Evolutionary conservation across 2,113 vertebrate species (phyloP).

Genomic region (Heterocephalus glaber): DNA sequence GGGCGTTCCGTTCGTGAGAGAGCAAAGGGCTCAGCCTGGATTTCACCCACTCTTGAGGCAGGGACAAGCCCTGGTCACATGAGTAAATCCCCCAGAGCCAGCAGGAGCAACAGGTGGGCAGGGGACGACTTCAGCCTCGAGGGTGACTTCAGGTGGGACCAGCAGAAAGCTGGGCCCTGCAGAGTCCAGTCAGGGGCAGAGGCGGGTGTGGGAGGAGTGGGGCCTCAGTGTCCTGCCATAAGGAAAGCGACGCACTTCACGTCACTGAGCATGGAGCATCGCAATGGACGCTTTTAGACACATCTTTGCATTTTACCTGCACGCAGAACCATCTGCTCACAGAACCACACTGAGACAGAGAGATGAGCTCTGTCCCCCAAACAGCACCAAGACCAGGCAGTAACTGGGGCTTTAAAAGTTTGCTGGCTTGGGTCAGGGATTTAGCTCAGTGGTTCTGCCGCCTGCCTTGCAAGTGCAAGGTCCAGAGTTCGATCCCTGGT

Average conservation of each 20-base stretch:
- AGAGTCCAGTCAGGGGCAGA: no score
- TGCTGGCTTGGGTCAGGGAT: no score
- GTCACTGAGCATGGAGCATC: neutral
- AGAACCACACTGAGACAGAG: neutral
- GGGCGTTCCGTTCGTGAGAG: neutral
- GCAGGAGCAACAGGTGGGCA: neutral
- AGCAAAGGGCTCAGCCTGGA: neutral
- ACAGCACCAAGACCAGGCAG: neutral
- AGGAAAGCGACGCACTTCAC: neutral
- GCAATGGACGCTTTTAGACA: neutral
- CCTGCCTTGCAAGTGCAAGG: no score
- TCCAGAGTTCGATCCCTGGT: no score
- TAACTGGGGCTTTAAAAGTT: neutral
- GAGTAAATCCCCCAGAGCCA: neutral
- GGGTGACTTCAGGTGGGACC: neutral
- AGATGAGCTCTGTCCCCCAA: neutral
- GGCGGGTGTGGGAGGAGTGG: no score
- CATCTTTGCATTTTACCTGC: neutral
- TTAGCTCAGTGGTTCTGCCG: no score
- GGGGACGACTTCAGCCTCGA: neutral
- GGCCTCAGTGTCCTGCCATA: neutral
- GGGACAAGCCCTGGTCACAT: neutral
- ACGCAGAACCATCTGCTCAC: neutral
- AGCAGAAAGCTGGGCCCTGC: neutral
- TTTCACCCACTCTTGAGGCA: neutral